Percentiles rank a stretch among this genome's conserved stretches.
Evolutionary conservation across 2,797 vertebrate genomes (phyloP).

Genomic region (Chelonia mydas): DNA sequence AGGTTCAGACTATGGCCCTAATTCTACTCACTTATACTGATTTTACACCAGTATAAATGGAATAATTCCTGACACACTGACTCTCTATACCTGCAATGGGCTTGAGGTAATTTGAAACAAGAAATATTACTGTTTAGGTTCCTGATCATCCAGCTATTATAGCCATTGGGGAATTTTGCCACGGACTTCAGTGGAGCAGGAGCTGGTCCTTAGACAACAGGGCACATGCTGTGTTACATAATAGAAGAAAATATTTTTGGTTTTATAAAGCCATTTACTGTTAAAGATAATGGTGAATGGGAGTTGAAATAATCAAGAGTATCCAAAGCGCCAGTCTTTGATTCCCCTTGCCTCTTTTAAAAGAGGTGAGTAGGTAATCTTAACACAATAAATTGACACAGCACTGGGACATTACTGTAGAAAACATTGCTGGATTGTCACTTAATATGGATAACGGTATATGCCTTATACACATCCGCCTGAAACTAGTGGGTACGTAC

Average conservation of each 20-base stretch:
- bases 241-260: no score
- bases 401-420: not conserved
- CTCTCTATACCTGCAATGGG: not conserved
- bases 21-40: not conserved
- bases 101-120: not conserved
- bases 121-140: not conserved
- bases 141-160: not conserved
- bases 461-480: no score
- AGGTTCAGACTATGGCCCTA: not conserved
- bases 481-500: no score
- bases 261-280: no score
- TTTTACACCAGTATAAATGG: not conserved
- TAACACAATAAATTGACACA: not conserved
- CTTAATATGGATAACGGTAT: no score
- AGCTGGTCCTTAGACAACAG: not conserved
- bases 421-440: not conserved
- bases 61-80: not conserved
- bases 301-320: not conserved
- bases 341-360: not conserved
- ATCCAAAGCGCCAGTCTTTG: not conserved
- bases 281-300: not conserved
- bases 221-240: not conserved
- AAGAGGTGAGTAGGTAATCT: not conserved
- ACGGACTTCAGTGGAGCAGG: not conserved
- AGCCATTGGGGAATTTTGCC: not conserved